Evolutionary conservation across 2,888 invertebrate genomes (phyloP), one percentile per base, ranked within the genome.

Genomic region (Eupelmus urozonus): DNA sequence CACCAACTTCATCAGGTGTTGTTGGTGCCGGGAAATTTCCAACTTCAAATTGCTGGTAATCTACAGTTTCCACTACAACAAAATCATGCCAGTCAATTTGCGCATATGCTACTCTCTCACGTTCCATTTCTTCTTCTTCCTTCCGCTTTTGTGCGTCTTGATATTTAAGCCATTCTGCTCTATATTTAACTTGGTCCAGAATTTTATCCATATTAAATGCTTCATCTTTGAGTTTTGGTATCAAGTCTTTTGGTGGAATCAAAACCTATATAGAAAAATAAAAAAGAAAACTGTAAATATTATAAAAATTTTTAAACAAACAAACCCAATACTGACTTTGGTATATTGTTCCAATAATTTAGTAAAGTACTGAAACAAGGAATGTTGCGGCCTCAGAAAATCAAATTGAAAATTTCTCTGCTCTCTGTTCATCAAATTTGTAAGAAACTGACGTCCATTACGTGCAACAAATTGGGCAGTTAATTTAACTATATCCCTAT

Each of bases 51-150:
- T 97, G 96, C 84, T 98, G 98, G 89, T 99, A 99, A 90, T 99
- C 99, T 0, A 99, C 99, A 0, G 99, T 99, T 91, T 99, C 99
- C 0, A 99, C 99, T 0, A 99, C 99, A 0, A 99, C 99, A 90
- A 99, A 99, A 90, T 99, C 99, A 89, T 99, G 99, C 99, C 99
- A 99, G 89, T 99, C 99, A 81, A 99, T 98, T 86, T 97, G 97
- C 0, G 98, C 98, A 89, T 99, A 99, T 0, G 96, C 96, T 34
- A 96, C 94, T 88, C 99, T 93, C 90, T 99, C 99, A 80, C 96
- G 94, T 90, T 99, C 99, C 9, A 97, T 92, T 85, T 97, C 96
- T 81, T 98, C 98, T 87, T 99, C 98, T 87, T 98, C 98, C 76
- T 96, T 95, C 0, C 97, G 95, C 81, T 95, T 95, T 85, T 98